phyloP scores from a whole-genome alignment of 2,888 invertebrate genomes.

The Agrilus cyanescens region DNA sequence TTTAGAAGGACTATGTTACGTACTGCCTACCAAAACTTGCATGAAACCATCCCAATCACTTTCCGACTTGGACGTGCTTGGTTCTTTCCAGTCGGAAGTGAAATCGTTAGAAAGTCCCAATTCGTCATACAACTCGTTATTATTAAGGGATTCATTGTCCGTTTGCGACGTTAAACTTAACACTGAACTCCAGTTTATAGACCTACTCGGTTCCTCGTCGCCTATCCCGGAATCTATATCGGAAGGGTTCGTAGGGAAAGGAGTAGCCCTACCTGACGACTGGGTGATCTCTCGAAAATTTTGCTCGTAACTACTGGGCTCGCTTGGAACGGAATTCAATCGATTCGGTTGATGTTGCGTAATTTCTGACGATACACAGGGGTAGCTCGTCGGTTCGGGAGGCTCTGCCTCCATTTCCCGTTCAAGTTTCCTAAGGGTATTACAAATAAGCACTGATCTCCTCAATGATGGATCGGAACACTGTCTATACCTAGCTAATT shows the following conservation, averaged over 20 bases:
- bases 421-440: conserved; percentile 79
- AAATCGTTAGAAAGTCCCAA: conserved; percentile 52
- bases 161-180: conserved; percentile 77
- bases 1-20: conserved; percentile 37
- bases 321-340: conserved; percentile 21
- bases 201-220: conserved; percentile 60
- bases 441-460: conserved; percentile 86
- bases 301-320: conserved; percentile 29
- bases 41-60: conserved; percentile 51
- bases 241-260: conserved; percentile 46
- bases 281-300: conserved; percentile 37
- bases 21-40: conserved; percentile 57
- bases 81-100: conserved; percentile 52
- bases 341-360: conserved; percentile 18
- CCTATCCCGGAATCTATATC: conserved; percentile 68
- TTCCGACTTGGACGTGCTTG: conserved; percentile 29
- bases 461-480: conserved; percentile 81
- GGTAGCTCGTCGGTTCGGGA: conserved; percentile 33
- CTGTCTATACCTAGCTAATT: conserved; percentile 76
- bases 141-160: conserved; percentile 68
- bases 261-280: conserved; percentile 54
- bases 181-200: conserved; percentile 88
- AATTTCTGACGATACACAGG: conserved; percentile 34
- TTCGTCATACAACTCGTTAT: conserved; percentile 68
- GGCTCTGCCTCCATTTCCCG: conserved; percentile 72